phyloP scores from a whole-genome alignment of 2,113 vertebrate species.

The Centropus bengalensis region DNA sequence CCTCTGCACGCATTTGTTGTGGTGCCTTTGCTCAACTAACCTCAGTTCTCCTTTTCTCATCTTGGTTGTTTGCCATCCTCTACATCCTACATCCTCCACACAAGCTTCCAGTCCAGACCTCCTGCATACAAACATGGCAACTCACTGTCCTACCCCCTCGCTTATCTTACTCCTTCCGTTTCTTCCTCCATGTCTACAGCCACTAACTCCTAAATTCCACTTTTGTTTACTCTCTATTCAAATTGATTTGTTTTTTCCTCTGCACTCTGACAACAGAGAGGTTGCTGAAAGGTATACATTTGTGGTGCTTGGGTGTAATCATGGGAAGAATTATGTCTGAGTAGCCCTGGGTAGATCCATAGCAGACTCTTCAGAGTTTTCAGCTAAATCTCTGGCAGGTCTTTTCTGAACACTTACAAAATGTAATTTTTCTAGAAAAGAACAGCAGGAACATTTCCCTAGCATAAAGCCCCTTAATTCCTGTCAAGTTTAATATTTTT shows the following conservation, averaged over 20 bases:
- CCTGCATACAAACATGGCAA: neutral
- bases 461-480: neutral
- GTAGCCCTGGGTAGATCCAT: neutral
- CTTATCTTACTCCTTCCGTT: neutral
- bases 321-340: neutral
- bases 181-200: neutral
- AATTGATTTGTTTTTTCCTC: neutral
- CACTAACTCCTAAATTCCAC: neutral
- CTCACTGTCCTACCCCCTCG: fast-evolving
- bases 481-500: neutral
- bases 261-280: neutral
- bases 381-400: neutral
- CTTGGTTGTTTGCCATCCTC: neutral
- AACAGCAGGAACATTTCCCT: neutral
- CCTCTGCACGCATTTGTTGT: neutral
- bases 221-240: neutral
- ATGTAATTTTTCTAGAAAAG: neutral
- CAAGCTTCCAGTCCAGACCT: neutral
- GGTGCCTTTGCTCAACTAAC: neutral
- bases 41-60: neutral
- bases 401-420: neutral
- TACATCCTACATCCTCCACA: neutral
- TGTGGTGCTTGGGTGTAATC: neutral
- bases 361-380: neutral
- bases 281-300: neutral